Evolutionary conservation across 1,140 invertebrate genomes (phyloP).

Genomic region (Brachionus paranguensis): DNA sequence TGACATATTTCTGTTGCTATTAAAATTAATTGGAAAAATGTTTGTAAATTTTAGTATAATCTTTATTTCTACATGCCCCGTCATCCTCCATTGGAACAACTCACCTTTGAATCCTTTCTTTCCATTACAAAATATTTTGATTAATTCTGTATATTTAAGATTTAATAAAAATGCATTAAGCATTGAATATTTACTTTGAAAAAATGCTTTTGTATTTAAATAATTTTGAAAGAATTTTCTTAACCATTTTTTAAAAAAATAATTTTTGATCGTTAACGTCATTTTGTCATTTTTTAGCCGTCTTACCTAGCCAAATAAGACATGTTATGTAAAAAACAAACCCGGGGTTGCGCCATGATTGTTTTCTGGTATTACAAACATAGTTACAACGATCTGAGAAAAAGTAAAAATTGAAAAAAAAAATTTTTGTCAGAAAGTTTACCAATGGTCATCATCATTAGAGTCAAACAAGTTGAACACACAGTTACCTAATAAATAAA

Average conservation of each 20-base stretch:
- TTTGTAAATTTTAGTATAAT: too few relatives aligned
- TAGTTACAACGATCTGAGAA: constrained; percentile 2
- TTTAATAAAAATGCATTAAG: too few relatives aligned
- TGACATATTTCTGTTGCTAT: too few relatives aligned
- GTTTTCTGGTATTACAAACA: constrained; percentile 14
- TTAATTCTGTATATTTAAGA: too few relatives aligned
- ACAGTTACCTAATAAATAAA: constrained; percentile 45
- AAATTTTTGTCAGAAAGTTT: background rate
- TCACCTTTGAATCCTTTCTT: too few relatives aligned
- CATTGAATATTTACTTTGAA: too few relatives aligned
- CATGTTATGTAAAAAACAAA: constrained; percentile 33
- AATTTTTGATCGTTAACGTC: background rate
- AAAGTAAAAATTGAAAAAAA: background rate
- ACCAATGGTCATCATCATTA: constrained; percentile 51
- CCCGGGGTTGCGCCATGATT: background rate
- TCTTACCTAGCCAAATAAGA: constrained; percentile 14
- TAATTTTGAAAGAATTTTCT: background rate
- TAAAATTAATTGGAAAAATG: too few relatives aligned
- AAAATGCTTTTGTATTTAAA: too few relatives aligned
- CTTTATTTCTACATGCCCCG: too few relatives aligned
- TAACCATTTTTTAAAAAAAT: too few relatives aligned
- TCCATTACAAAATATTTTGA: too few relatives aligned
- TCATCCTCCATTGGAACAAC: too few relatives aligned
- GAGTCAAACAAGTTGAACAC: constrained; percentile 48
- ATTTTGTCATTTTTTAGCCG: background rate